Evolutionary conservation across 2,113 vertebrate genomes (phyloP), one percentile per base, ranked within the genome.

Genomic region (Otocyon megalotis): DNA sequence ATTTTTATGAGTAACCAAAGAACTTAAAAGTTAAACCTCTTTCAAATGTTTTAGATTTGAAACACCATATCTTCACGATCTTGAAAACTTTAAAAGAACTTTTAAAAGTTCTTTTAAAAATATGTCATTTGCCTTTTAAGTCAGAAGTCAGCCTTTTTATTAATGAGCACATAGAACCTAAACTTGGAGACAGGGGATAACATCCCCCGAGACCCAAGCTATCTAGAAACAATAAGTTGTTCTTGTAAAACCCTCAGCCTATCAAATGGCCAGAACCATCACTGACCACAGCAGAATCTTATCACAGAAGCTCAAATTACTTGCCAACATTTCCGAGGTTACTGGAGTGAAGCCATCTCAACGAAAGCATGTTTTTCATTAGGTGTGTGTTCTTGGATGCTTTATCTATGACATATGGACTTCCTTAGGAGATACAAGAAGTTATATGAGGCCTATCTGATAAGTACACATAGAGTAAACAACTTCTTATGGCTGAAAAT

Each of bases 391-490:
- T 81, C 76, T 84, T 65, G 58, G 56, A 71, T 90, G 54, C 26
- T 83, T 94, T 90, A 37, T 85, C 87, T 95, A 71, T 88, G 84
- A 63, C 77, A 50, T 56, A 54, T 80, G 26, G 43, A 87, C 60
- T 96, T 97, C 24, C 62, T 90, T 88, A 69, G 37, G 69, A 95
- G 74, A 95, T 11, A 62, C 16, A 71, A 83, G 37, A 92, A 93
- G 82, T 82, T 65, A 86, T 85, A 56, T 91, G 54, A 37, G 28
- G 43, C 2, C 71, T 86, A 37, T 72, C 30, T 48, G 53, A 69
- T 88, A 50, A 96, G 85, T 79, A 14, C 22, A 85, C 5, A 91
- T 7, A 83, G 30, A 97, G 85, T 91, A 93, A 69, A 13, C 63
- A 93, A 32, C 43, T 82, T 92, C 24, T 87, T 88, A 30, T 63